Base-by-base conservation (phyloP, 2,888 invertebrate species). In the Epinotia bilunana region DNA sequence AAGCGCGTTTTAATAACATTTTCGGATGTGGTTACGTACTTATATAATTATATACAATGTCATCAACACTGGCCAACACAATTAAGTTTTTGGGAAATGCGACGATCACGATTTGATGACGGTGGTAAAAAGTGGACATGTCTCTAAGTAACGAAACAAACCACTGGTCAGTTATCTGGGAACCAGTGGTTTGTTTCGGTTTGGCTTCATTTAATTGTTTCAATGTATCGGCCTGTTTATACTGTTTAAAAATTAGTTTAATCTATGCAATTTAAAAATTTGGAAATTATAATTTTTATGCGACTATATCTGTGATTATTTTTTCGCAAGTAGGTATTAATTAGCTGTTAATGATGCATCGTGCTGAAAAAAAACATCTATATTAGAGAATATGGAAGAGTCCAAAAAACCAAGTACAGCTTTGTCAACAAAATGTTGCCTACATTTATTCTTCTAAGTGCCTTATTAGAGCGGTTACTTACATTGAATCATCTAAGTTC, bases 1-100 rank as follows among this genome's bases (percentile, higher is more conserved):
- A 93, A 94, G 91, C 89, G 90, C 82, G 90, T 92, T 94, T 93
- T 94, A 94, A 94, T 94, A 94, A 91, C 92, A 87, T 90, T 91
- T 89, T 89, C 82, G 87, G 86, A 83, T 87, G 86, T 87, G 86
- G 84, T 85, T 85, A 84, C 74, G 64, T 86, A n/a, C n/a, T n/a
- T n/a, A 86, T 85, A 89, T 92, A 93, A 93, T 94, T 93, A 93
- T 88, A 88, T 90, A 90, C 91, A 90, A 90, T 91, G 88, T 88
- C 91, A 91, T 92, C 92, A 91, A 91, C 93, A 91, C 93, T 90
- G 88, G 84, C 83, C 83, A 84, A 84, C 90, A 91, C 90, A 92
- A 93, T 93, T 92, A 93, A 92, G 87, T 89, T 78, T 93, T 91
- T 89, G 86, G 87, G 86, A 88, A 39, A 88, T 85, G 89, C 90